These are phyloP conservation scores for Amazona guildingii DNA, from an alignment of 2,113 vertebrate genomes.

Conservation along the genomic window DNA sequence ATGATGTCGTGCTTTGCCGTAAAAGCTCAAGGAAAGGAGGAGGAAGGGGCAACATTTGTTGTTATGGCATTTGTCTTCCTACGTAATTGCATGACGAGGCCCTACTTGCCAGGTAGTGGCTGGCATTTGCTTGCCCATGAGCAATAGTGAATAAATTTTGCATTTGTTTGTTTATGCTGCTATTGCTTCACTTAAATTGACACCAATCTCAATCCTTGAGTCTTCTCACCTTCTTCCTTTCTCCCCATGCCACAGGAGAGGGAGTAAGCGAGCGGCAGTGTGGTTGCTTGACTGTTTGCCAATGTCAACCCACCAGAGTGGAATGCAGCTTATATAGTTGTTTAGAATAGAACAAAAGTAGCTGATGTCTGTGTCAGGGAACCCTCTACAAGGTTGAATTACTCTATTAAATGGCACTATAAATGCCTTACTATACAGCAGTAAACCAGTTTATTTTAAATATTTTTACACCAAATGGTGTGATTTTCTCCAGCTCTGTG, in stretches of 20 bases:
- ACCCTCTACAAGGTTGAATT: background rate
- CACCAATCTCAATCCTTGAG: background rate
- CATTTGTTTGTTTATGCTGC: background rate
- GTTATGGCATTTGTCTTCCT: background rate
- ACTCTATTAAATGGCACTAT: background rate
- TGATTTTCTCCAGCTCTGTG: background rate
- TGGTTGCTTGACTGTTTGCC: background rate
- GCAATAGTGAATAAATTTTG: background rate
- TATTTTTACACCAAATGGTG: background rate
- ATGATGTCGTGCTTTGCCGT: background rate
- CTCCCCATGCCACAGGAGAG: background rate
- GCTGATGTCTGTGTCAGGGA: background rate
- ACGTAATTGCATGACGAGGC: background rate
- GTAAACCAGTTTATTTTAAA: background rate
- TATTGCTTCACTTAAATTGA: background rate
- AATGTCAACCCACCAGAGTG: background rate
- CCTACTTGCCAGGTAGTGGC: background rate
- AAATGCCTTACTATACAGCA: background rate
- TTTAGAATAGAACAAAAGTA: background rate
- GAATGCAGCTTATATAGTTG: background rate
- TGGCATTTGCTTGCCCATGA: background rate
- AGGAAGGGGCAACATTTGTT: background rate
- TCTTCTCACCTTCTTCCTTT: background rate
- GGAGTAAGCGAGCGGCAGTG: rapidly evolving
- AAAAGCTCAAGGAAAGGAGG: background rate